These are phyloP conservation scores for Nymphalis c-album DNA, from an alignment of 2,888 invertebrate genomes.

Conservation along the genomic window DNA sequence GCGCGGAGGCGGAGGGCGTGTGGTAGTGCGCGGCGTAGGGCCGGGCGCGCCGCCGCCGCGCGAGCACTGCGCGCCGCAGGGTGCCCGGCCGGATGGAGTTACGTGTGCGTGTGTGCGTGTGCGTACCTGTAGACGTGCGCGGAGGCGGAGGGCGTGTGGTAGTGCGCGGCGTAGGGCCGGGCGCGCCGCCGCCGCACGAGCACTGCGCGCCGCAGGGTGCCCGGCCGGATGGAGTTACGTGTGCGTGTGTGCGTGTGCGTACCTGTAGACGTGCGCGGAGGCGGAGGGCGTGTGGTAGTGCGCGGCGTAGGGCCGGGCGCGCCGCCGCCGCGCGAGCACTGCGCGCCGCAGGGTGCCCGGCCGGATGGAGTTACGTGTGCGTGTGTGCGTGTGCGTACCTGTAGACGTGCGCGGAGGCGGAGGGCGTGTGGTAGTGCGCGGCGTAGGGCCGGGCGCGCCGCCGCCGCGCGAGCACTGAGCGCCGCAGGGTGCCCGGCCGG, in stretches of 20 bases:
- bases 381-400: conserved; percentile 65
- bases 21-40: conserved; percentile 66
- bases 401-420: conserved; percentile 61
- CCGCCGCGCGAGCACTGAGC: conserved; percentile 84
- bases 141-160: conserved; percentile 60
- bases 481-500: conserved; percentile 88
- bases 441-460: conserved; percentile 66
- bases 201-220: conserved; percentile 87
- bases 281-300: conserved; percentile 62
- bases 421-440: conserved; percentile 63
- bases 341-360: conserved; percentile 89
- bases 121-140: conserved; percentile 58
- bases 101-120: conserved; percentile 81
- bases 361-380: conserved; percentile 85
- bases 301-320: conserved; percentile 60
- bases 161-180: conserved; percentile 63
- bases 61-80: conserved; percentile 85
- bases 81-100: conserved; percentile 88
- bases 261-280: conserved; percentile 59
- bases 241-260: conserved; percentile 78
- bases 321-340: conserved; percentile 82
- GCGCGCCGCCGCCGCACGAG: conserved; percentile 80
- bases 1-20: conserved; percentile 60
- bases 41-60: conserved; percentile 76
- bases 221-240: conserved; percentile 86